Evolutionary conservation across 2,888 invertebrate species (phyloP).

Genomic region (Aethes cnicana): DNA sequence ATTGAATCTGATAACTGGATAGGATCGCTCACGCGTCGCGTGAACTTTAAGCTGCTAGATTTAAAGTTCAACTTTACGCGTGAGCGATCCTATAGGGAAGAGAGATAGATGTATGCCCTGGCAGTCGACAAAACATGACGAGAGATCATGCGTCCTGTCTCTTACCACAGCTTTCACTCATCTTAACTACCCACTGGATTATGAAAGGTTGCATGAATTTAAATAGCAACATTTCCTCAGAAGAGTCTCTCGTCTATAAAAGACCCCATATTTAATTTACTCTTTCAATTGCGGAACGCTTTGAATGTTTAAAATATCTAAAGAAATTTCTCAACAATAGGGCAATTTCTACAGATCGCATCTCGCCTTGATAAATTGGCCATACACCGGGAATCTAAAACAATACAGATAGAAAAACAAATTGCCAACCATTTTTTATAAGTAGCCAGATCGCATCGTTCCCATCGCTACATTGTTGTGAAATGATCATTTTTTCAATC

Average conservation of each 20-base stretch:
- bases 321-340: conserved; percentile 25
- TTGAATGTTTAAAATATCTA: conserved; percentile 16
- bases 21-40: too few relatives aligned
- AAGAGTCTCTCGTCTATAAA: not conserved
- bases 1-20: too few relatives aligned
- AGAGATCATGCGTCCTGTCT: too few relatives aligned
- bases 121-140: too few relatives aligned
- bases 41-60: too few relatives aligned
- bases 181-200: too few relatives aligned
- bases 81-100: too few relatives aligned
- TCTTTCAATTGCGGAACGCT: conserved; percentile 16
- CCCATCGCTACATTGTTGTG: conserved; percentile 26
- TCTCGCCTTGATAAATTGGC: conserved; percentile 28
- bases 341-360: conserved; percentile 29
- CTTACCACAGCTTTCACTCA: too few relatives aligned
- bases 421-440: conserved; percentile 29
- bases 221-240: too few relatives aligned
- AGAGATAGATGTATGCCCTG: too few relatives aligned
- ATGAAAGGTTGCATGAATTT: too few relatives aligned
- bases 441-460: conserved; percentile 22
- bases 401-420: conserved; percentile 31
- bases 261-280: not conserved
- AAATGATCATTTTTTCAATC: conserved; percentile 18
- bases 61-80: too few relatives aligned
- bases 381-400: conserved; percentile 26